Percentiles rank a stretch among this genome's conserved stretches.
These are phyloP conservation scores for Neelides sp. DNA, from an alignment of 1,140 invertebrate genomes.

Conservation along the genomic window DNA sequence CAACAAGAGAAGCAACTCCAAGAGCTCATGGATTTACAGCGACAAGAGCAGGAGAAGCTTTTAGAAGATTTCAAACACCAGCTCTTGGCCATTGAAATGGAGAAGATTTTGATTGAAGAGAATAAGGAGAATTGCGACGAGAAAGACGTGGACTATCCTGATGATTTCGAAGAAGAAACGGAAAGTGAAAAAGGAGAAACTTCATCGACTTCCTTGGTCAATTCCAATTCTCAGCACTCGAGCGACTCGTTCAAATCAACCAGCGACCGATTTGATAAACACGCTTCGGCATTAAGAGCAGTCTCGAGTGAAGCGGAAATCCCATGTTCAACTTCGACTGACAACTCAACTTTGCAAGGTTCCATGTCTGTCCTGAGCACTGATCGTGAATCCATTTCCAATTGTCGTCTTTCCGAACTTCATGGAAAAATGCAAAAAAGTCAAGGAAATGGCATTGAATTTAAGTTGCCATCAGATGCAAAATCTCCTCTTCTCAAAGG, in stretches of 20 bases:
- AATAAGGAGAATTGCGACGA: too few species aligned
- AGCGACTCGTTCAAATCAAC: too few species aligned
- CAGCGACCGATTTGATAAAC: too few species aligned
- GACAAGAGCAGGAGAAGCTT: constrained; percentile 43
- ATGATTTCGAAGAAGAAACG: constrained; percentile 3
- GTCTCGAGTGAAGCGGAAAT: too few species aligned
- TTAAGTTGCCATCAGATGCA: constrained; percentile 13
- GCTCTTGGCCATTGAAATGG: too few species aligned
- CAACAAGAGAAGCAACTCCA: constrained; percentile 47
- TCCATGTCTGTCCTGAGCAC: neutral
- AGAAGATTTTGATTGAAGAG: neutral
- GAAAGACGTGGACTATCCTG: too few species aligned
- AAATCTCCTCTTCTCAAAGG: constrained; percentile 27
- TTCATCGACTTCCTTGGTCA: too few species aligned
- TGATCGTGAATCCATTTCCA: neutral
- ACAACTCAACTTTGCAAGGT: neutral
- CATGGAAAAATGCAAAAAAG: constrained; percentile 26
- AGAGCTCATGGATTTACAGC: constrained; percentile 44
- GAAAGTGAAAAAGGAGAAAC: too few species aligned
- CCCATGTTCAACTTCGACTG: neutral
- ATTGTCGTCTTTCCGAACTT: constrained; percentile 18
- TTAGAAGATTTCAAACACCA: constrained; percentile 43
- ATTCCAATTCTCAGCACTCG: too few species aligned
- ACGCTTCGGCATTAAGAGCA: too few species aligned
- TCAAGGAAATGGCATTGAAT: constrained; percentile 13